These are phyloP conservation scores for Criorhina ranunculi DNA, from an alignment of 2,888 invertebrate species.

Conservation along the genomic window DNA sequence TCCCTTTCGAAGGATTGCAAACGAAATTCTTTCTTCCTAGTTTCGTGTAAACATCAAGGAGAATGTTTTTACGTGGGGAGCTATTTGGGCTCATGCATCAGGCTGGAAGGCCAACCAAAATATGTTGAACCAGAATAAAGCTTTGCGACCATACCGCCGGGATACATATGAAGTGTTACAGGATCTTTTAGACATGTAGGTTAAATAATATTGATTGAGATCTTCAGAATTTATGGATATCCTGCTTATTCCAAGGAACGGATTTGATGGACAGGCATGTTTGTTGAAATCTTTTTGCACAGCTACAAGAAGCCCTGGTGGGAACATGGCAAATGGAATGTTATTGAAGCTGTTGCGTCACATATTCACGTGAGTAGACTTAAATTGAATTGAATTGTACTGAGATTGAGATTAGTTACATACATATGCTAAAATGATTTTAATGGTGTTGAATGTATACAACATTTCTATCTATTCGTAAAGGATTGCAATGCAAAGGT, in stretches of 20 bases:
- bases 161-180: slow-evolving; percentile 87
- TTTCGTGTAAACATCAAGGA: slow-evolving; percentile 90
- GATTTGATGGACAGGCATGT: slow-evolving; percentile 89
- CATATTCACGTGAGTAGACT: slow-evolving; percentile 80
- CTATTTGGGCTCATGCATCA: slow-evolving; percentile 88
- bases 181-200: slow-evolving; percentile 86
- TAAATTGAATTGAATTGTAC: slow-evolving; percentile 83
- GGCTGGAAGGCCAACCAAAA: slow-evolving; percentile 89
- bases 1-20: not conserved
- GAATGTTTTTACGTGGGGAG: slow-evolving; percentile 87
- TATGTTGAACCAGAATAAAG: slow-evolving; percentile 83
- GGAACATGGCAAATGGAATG: slow-evolving; percentile 80
- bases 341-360: slow-evolving; percentile 84
- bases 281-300: slow-evolving; percentile 88
- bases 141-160: slow-evolving; percentile 85
- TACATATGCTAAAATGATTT: no score
- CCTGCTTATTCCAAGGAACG: slow-evolving; percentile 86
- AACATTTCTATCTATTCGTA: no score
- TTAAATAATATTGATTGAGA: slow-evolving; percentile 82
- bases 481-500: no score
- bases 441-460: no score
- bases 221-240: slow-evolving; percentile 78
- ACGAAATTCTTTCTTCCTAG: slow-evolving; percentile 83
- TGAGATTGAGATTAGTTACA: no score
- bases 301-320: slow-evolving; percentile 69